These are phyloP conservation scores for Camponotus pennsylvanicus DNA, from an alignment of 1,140 invertebrate species.

Conservation along the genomic window DNA sequence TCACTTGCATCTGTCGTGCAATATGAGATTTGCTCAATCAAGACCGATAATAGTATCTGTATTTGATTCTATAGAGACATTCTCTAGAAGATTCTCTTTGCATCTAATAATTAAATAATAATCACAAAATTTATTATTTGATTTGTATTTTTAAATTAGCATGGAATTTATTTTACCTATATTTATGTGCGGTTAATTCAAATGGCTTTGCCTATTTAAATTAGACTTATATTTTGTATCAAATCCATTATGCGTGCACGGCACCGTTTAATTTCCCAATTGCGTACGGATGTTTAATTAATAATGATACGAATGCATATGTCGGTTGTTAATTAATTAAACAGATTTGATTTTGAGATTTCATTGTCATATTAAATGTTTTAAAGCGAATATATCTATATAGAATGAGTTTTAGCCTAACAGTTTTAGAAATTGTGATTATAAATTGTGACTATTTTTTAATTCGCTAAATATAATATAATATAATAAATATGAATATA, in stretches of 20 bases:
- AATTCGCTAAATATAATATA: background rate
- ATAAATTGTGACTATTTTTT: background rate
- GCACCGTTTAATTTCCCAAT: background rate
- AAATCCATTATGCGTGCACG: background rate
- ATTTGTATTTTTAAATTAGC: background rate
- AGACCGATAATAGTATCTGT: background rate
- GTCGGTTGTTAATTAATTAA: conserved; percentile 17
- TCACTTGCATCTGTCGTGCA: background rate
- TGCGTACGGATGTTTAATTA: background rate
- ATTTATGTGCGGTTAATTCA: conserved; percentile 15
- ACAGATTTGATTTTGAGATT: background rate
- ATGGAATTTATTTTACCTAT: background rate
- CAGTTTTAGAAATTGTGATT: background rate
- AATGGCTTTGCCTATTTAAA: conserved; percentile 2
- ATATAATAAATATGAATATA: too few relatives aligned
- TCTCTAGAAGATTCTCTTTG: background rate
- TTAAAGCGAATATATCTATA: background rate
- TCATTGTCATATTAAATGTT: background rate
- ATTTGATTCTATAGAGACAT: background rate
- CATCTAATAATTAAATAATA: background rate
- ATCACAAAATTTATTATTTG: background rate
- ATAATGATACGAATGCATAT: background rate
- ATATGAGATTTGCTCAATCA: conserved; percentile 3
- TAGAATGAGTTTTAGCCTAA: background rate
- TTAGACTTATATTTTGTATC: background rate